These are phyloP conservation scores for Diadumene lineata DNA, from an alignment of 92 coral and sea anemone species.

Conservation along the genomic window DNA sequence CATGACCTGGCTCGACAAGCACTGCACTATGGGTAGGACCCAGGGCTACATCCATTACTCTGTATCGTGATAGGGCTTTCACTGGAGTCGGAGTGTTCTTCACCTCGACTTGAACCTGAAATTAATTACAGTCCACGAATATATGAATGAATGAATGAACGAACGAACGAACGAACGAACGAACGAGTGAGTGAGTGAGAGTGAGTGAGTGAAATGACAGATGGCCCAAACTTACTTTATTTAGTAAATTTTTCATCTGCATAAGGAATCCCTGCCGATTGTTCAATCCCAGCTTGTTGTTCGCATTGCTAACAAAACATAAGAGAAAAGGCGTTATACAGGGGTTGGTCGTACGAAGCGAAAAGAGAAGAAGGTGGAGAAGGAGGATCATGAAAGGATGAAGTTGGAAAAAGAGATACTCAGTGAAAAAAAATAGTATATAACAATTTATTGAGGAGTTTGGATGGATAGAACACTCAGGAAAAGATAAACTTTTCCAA, in stretches of 20 bases:
- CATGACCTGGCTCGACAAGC: constrained; percentile 92
- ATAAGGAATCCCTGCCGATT: constrained; percentile 97
- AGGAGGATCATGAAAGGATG: background rate
- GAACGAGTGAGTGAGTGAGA: too few relatives aligned
- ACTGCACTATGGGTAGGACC: constrained; percentile 95
- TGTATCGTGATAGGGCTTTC: constrained; percentile 88
- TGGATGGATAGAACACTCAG: background rate
- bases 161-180: too few relatives aligned
- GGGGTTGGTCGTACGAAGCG: too few relatives aligned
- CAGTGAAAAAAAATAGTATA: too few relatives aligned
- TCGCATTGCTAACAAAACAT: constrained; percentile 73
- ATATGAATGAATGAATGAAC: too few relatives aligned
- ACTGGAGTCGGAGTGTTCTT: constrained; percentile 89
- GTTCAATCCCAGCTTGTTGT: constrained; percentile 95
- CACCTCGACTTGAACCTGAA: constrained; percentile 92
- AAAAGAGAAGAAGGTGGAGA: background rate
- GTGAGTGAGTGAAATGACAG: too few relatives aligned
- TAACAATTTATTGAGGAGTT: too few relatives aligned
- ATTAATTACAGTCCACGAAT: too few relatives aligned
- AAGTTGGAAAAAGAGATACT: background rate
- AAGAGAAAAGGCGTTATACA: too few relatives aligned
- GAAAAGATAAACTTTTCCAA: background rate
- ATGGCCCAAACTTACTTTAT: constrained; percentile 81
- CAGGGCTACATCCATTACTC: constrained; percentile 88
- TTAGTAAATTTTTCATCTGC: constrained; percentile 91